These are phyloP conservation scores for Platorchestia sp. DNA, from an alignment of 1,140 invertebrate genomes.

Conservation along the genomic window DNA sequence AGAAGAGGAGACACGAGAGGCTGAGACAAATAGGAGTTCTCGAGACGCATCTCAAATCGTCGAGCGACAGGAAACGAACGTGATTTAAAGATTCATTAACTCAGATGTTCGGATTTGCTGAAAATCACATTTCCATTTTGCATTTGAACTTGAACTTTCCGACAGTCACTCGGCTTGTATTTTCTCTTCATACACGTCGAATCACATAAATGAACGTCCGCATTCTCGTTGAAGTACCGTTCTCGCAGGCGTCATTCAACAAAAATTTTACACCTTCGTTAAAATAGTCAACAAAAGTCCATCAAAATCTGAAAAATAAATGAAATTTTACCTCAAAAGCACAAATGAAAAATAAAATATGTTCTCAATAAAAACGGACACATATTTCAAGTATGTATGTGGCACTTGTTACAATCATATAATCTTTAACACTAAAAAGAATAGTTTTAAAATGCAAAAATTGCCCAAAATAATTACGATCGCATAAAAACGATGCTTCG, in stretches of 20 bases:
- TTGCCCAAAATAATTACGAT: neutral
- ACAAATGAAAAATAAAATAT: neutral
- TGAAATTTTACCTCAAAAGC: neutral
- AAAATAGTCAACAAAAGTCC: neutral
- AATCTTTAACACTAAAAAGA: neutral
- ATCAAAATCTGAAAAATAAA: neutral
- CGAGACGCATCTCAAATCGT: slow-evolving; percentile 30
- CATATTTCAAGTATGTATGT: neutral
- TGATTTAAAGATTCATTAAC: neutral
- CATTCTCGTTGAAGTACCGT: neutral
- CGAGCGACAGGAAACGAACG: neutral
- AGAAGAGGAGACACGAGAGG: slow-evolving; percentile 41
- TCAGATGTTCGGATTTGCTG: neutral
- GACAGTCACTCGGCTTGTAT: neutral
- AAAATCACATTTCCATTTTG: neutral
- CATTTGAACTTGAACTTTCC: neutral
- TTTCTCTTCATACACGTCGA: neutral
- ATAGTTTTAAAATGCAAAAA: neutral
- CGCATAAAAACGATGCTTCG: neutral
- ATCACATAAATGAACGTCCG: too few species aligned
- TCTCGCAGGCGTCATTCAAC: neutral
- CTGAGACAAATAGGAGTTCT: slow-evolving; percentile 1
- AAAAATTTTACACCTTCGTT: neutral
- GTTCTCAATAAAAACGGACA: neutral
- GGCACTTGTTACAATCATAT: neutral